Percentiles rank a stretch among this genome's conserved stretches.
These are phyloP conservation scores for Mimachlamys varia DNA, from an alignment of 2,888 invertebrate genomes.

Conservation along the genomic window DNA sequence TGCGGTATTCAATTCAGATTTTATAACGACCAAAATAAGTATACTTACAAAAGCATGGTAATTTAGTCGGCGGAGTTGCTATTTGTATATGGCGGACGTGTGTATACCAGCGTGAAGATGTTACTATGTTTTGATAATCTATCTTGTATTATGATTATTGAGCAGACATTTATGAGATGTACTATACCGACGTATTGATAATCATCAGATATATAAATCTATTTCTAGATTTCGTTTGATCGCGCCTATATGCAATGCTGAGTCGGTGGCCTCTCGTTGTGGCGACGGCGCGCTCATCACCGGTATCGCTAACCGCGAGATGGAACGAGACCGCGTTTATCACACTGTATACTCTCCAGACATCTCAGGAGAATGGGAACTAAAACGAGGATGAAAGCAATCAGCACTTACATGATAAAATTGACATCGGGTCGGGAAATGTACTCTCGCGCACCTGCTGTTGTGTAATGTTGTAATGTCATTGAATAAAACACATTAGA, in stretches of 20 bases:
- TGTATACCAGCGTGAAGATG: neutral
- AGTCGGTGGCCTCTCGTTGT: neutral
- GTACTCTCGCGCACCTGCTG: neutral
- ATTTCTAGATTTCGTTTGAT: conserved; percentile 11
- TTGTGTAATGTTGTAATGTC: neutral
- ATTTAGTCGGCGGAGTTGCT: neutral
- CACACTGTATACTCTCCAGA: neutral
- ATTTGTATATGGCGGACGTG: neutral
- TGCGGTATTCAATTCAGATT: neutral
- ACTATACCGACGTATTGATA: neutral
- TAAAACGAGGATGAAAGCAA: neutral
- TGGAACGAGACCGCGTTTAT: neutral
- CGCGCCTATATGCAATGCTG: neutral
- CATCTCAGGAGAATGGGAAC: neutral
- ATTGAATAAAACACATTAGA: conserved; percentile 1
- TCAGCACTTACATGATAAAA: neutral
- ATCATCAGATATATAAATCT: neutral
- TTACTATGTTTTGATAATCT: neutral
- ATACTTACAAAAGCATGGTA: neutral
- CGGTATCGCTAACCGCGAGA: neutral
- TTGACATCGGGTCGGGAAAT: neutral
- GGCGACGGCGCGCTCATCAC: neutral
- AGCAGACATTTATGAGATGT: conserved; percentile 3
- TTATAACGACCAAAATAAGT: neutral
- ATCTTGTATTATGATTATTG: neutral